Base-by-base conservation (phyloP, 2,888 invertebrate genomes). In the Hirtodrosophila duncani region DNA sequence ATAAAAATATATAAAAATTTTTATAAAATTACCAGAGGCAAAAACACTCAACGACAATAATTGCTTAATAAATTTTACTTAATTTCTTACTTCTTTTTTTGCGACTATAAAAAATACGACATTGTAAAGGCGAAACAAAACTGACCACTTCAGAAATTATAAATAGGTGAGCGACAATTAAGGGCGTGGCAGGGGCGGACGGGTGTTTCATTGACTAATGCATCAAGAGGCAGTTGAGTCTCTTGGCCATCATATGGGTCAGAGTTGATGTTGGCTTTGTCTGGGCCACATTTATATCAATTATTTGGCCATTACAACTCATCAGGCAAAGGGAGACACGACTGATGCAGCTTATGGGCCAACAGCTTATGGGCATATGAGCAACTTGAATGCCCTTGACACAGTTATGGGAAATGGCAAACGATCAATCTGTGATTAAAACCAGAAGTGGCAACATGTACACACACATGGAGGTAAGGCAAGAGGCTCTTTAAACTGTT, bases 251-350 rank as follows among this genome's bases (percentile, higher is more conserved):
- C 38, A n/a, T 14, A 26, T 14, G 20, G 5, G 43, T 26, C 36
- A 17, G 24, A 14, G 18, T 34, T 26, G 9, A 34, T 34, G 27
- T 29, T 24, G n/a, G n/a, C n/a, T n/a, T n/a, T n/a, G n/a, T n/a
- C n/a, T n/a, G n/a, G 14, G 42, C 39, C 31, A 30, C 62, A 56
- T 77, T 64, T 63, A 69, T 65, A 58, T 52, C 64, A 78, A 78
- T 75, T 72, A 77, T 75, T 75, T 72, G 65, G 65, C 58, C 62
- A 78, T 65, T 74, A 59, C 34, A 52, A 42, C 53, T 41, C 61
- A 67, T 72, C 42, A 34, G 38, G 48, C 18, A 66, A 49, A 49
- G 42, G 31, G 20, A 46, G 49, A 16, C 13, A 8, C 13, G 42
- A 44, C 14, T 59, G 42, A 26, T 43, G 11, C 23, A 31, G 34